These are phyloP conservation scores for Drosophila saltans DNA, from an alignment of 1,140 invertebrate species.

Conservation along the genomic window DNA sequence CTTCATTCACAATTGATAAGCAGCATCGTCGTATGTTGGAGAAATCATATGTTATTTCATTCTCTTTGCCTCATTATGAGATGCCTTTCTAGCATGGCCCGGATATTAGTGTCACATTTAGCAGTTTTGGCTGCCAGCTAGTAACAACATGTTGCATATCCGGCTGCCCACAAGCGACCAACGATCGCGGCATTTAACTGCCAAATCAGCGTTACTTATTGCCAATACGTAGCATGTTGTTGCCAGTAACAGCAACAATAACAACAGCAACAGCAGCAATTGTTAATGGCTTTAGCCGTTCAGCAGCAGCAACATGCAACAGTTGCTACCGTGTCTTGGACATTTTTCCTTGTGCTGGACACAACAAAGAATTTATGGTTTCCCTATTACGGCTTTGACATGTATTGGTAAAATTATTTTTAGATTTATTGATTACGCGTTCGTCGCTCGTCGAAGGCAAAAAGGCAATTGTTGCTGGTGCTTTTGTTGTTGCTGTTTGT, in stretches of 20 bases:
- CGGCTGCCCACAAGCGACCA: conserved; percentile 58
- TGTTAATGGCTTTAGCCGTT: conserved; percentile 67
- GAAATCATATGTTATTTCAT: too few species aligned
- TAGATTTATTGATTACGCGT: conserved; percentile 83
- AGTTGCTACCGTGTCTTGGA: conserved; percentile 70
- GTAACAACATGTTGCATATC: conserved; percentile 77
- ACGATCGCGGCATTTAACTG: conserved; percentile 70
- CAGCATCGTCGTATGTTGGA: too few species aligned
- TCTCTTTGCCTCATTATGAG: conserved; percentile 50
- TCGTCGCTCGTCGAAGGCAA: conserved; percentile 64
- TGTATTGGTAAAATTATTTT: conserved; percentile 83
- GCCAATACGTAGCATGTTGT: conserved; percentile 75
- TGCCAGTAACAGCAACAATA: conserved; percentile 12
- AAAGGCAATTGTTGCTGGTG: conserved; percentile 38
- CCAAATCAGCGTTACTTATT: conserved; percentile 82
- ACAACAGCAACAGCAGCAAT: conserved; percentile 40
- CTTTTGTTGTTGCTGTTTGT: conserved; percentile 15
- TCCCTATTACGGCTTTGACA: conserved; percentile 83
- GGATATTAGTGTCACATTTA: conserved; percentile 79
- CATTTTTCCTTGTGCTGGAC: conserved; percentile 68
- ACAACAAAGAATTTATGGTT: conserved; percentile 82
- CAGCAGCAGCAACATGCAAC: conserved; percentile 61
- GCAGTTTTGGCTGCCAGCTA: conserved; percentile 64
- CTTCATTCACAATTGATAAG: conserved; percentile 3
- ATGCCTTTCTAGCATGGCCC: conserved; percentile 44